Evolutionary conservation across 1,140 invertebrate genomes (phyloP), one percentile per base, ranked within the genome.

Genomic region (Neodiprion lecontei): DNA sequence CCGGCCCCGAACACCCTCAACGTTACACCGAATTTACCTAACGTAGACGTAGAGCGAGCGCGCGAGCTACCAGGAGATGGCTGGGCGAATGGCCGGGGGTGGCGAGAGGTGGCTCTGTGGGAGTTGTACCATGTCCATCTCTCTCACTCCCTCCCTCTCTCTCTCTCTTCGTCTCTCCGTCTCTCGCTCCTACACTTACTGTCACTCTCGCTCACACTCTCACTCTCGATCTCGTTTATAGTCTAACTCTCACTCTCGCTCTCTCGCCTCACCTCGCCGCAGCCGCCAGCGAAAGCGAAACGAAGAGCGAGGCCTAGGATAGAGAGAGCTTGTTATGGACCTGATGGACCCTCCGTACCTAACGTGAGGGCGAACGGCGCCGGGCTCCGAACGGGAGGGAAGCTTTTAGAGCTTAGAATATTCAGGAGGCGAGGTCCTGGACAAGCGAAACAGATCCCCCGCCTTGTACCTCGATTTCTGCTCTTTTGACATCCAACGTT

Each of bases 401-500:
- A 79, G 79, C 79, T 79, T 79, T 79, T 79, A 79, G 77, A 79
- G 76, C 77, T 76, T 79, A 75, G 79, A 79, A 79, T 79, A 79
- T 79, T 79, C 79, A 79, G 75, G 79, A 79, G 74, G 67, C 74
- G 61, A 73, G 72, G 79, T 82, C 84, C 86, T 83, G 86, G 86
- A 88, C 86, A 87, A 85, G 85, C 84, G 85, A 85, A 86, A 85
- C 82, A 85, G 83, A 84, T 86, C 75, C 76, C 49, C 85, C 77
- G 49, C 74, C 65, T 69, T 80, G 53, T 68, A 14, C 50, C 71
- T 21, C 21, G 53, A 65, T 67, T 65, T 73, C 50, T 73, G 21
- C 23, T 76, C 80, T 81, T 81, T 78, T 74, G 67, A 71, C 75
- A 69, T 69, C 67, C 12, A 23, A 21, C 40, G 76, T 79, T 72